A percentile compares a stretch with the other conserved stretches of the same genome.
Evolutionary conservation across 2,113 vertebrate species (phyloP).

Genomic region (Hippolais icterina): DNA sequence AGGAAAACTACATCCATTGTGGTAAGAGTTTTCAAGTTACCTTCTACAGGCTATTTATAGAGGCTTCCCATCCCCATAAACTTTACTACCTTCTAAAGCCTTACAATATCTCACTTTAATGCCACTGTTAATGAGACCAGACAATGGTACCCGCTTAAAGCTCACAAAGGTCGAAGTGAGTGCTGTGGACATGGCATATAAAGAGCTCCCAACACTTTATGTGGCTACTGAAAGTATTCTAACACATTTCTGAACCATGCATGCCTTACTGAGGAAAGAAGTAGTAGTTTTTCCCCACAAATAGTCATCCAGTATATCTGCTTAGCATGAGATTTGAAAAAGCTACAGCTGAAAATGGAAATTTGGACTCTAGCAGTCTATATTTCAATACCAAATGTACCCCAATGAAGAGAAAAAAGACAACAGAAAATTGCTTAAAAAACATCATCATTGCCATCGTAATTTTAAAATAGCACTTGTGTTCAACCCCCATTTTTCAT

Average conservation of each 20-base stretch:
- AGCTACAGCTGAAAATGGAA: not conserved
- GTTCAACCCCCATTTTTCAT: not conserved
- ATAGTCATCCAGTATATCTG: not conserved
- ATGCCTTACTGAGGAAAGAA: not conserved
- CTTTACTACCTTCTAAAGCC: not conserved
- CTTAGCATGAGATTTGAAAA: not conserved
- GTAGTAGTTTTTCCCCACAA: not conserved
- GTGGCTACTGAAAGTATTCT: not conserved
- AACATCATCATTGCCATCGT: not conserved
- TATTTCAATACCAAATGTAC: not conserved
- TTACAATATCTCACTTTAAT: not conserved
- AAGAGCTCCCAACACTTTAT: not conserved
- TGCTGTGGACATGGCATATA: accelerated
- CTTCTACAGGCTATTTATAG: not conserved
- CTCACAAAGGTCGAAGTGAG: not conserved
- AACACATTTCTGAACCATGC: not conserved
- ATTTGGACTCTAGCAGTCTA: not conserved
- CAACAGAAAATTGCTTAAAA: not conserved
- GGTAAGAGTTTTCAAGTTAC: not conserved
- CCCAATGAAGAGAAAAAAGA: not conserved
- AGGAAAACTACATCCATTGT: not conserved
- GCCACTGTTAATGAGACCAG: not conserved
- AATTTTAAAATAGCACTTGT: not conserved
- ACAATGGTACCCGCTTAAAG: not conserved
- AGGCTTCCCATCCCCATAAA: not conserved